Evolutionary conservation across 35 echinoderm and acorn worm genomes (phyloP).

Genomic region (Diadema setosum): DNA sequence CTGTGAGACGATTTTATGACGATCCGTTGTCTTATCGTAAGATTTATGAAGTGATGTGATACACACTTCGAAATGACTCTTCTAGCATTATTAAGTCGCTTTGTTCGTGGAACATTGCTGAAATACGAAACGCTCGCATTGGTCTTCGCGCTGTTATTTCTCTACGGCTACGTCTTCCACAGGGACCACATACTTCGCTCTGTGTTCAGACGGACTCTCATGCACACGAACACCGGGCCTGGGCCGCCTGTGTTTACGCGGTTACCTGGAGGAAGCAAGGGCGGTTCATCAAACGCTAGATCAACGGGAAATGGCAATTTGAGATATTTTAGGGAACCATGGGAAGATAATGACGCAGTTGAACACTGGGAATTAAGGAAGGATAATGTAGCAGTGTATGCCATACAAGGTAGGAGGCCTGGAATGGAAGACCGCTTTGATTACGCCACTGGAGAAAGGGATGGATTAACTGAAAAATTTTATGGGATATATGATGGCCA

Average conservation of each 20-base stretch:
- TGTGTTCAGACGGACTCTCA: conserved; percentile 44
- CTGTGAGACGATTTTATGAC: too few species aligned
- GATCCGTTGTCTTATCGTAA: too few species aligned
- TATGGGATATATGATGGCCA: conserved; percentile 95
- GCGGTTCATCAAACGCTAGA: conserved; percentile 5
- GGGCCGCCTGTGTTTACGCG: background rate
- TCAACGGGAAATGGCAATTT: conserved; percentile 6
- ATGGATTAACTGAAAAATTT: conserved; percentile 28
- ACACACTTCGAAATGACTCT: conserved; percentile 64
- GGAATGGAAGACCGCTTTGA: conserved; percentile 93
- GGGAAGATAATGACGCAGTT: background rate
- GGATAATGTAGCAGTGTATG: conserved; percentile 88
- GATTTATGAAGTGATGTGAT: too few species aligned
- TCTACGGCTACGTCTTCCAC: conserved; percentile 57
- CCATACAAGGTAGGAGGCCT: conserved; percentile 78
- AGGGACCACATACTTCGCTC: conserved; percentile 44
- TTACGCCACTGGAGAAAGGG: conserved; percentile 34
- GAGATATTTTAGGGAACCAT: background rate
- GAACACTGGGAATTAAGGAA: conserved; percentile 46
- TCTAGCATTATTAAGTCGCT: conserved; percentile 61
- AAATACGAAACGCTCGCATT: conserved; percentile 69
- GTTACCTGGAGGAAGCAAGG: background rate
- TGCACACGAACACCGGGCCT: conserved; percentile 28
- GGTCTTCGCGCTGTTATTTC: conserved; percentile 35
- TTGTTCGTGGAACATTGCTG: conserved; percentile 53